Evolutionary conservation across 2,888 invertebrate species (phyloP).

Genomic region (Prosopocoilus inquinatus): DNA sequence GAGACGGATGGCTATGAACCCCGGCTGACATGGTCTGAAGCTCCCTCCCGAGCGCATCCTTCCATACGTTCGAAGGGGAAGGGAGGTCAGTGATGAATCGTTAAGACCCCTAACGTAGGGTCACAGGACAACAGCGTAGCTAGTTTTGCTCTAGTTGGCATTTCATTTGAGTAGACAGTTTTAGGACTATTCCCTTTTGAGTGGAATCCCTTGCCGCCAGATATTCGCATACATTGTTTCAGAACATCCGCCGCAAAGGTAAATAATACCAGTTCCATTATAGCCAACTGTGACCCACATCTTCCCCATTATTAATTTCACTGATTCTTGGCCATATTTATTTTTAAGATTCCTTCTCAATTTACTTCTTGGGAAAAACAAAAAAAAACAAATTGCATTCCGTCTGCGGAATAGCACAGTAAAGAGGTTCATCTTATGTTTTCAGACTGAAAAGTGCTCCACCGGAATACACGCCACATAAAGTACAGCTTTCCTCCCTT

Average conservation of each 20-base stretch:
- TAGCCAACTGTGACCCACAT: too few species aligned
- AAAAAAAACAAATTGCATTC: too few species aligned
- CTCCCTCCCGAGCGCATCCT: conserved; percentile 26
- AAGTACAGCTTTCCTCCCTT: conserved; percentile 3
- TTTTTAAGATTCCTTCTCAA: neutral
- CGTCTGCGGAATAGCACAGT: too few species aligned
- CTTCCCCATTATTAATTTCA: neutral
- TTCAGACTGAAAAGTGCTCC: neutral
- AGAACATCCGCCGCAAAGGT: too few species aligned
- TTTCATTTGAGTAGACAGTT: neutral
- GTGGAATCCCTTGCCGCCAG: neutral
- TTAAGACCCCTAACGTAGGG: conserved; percentile 22
- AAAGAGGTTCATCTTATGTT: conserved; percentile 1
- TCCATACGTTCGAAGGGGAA: conserved; percentile 19
- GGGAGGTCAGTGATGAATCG: conserved; percentile 36
- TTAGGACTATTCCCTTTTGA: neutral
- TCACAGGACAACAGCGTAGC: conserved; percentile 7
- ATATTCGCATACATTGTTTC: neutral
- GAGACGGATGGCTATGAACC: conserved; percentile 36
- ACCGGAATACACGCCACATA: conserved; percentile 2
- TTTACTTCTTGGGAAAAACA: too few species aligned
- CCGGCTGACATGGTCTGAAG: conserved; percentile 27
- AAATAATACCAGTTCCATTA: too few species aligned
- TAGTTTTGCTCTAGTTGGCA: conserved; percentile 1
- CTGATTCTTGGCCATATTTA: neutral